phyloP scores from a whole-genome alignment of 1,140 invertebrate species.

The Brachionus calyciflorus region DNA sequence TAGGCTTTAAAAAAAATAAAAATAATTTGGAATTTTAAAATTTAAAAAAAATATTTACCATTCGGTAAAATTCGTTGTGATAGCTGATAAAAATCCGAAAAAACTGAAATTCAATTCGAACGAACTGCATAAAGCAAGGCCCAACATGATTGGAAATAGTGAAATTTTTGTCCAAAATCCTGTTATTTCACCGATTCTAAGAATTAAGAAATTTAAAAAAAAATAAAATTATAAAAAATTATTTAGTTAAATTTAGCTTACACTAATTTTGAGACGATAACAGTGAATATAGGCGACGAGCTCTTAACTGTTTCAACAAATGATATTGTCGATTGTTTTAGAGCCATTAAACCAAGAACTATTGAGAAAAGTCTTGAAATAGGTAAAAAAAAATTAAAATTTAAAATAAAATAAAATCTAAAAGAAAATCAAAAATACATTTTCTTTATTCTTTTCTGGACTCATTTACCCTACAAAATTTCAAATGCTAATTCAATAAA shows the following conservation, averaged over 20 bases:
- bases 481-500: too few species aligned
- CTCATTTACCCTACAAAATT: too few species aligned
- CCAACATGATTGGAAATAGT: conserved; percentile 78
- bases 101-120: conserved; percentile 79
- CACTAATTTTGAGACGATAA: conserved; percentile 70
- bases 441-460: too few species aligned
- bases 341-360: conserved; percentile 70
- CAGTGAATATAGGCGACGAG: conserved; percentile 78
- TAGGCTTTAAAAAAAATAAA: conserved; percentile 63
- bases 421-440: too few species aligned
- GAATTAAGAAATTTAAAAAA: not conserved
- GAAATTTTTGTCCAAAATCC: conserved; percentile 74
- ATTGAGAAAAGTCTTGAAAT: conserved; percentile 65
- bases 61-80: conserved; percentile 78
- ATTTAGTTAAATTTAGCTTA: conserved; percentile 63
- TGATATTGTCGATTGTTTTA: conserved; percentile 79
- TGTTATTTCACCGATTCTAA: conserved; percentile 68
- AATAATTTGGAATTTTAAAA: conserved; percentile 29
- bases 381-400: not conserved
- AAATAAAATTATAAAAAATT: not conserved
- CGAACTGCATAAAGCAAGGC: conserved; percentile 75
- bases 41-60: conserved; percentile 63
- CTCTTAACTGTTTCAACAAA: conserved; percentile 83
- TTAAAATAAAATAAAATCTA: not conserved
- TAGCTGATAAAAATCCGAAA: conserved; percentile 73